Evolutionary conservation across 2,888 invertebrate species (phyloP), one percentile per base, ranked within the genome.

Genomic region (Poecilus cupreus): DNA sequence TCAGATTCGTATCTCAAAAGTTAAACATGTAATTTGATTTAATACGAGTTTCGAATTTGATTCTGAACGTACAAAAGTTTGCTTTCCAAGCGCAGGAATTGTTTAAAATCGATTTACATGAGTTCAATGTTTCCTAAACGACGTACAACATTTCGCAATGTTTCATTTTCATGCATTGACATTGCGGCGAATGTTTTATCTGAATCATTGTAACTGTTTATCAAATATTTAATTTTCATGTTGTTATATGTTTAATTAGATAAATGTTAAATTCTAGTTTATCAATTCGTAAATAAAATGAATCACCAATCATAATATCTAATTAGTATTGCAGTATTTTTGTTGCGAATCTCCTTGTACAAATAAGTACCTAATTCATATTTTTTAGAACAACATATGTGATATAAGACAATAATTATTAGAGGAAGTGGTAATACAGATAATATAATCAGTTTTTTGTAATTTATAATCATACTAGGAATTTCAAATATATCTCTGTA

Each of bases 91-190:
- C 60, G 26, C 60, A 13, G 22, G 22, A 60, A 60, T 60, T 60
- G 26, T 60, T 54, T 24, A 60, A 60, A 60, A 60, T 60, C 60
- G 60, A 60, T 60, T 60, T 26, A 32, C 26, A 26, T 3, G 60
- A 60, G 60, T 60, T 60, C 60, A 60, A 26, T 60, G 60, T 24
- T 60, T 60, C 60, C 60, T 60, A 26, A 60, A 60, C 26, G 4
- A 5, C n/a, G 60, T n/a, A 22, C 32, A 32, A 1, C 20, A 54
- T 54, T 54, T 54, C 54, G n/a, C 60, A 26, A 60, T 24, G 60
- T 60, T 60, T 26, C 54, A 22, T 60, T 20, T 18, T 49, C 18
- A 20, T 32, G 5, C n/a, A n/a, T 43, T 43, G 11, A 43, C 43
- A n/a, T 4, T 11, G 13, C 26, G 13, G 20, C 11, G 24, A 26